Conservation (phyloP, 2,888 invertebrate genomes). For the Trypoxylon attenuatum region DNA sequence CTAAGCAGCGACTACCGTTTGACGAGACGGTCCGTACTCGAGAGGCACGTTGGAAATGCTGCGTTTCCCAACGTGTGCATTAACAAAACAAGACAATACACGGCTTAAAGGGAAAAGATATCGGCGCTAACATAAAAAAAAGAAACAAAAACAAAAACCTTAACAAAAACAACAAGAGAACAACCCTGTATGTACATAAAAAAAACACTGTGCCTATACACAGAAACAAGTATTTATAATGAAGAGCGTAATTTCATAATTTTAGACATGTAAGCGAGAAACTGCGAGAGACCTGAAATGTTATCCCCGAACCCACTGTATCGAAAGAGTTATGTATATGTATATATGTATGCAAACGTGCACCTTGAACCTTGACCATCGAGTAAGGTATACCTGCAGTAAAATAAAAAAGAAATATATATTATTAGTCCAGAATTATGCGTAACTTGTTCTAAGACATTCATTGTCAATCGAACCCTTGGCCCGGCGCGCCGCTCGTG, state of each 20-base stretch:
- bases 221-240: constrained; percentile 60
- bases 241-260: constrained; percentile 67
- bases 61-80: neutral
- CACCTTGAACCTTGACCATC: constrained; percentile 22
- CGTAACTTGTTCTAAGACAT: no score
- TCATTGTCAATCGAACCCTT: no score
- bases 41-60: neutral
- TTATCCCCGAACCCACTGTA: constrained; percentile 32
- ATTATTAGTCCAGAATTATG: constrained; percentile 26
- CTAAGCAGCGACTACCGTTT: neutral
- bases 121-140: neutral
- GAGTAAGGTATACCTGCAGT: constrained; percentile 31
- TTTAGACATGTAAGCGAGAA: constrained; percentile 52
- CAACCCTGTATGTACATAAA: constrained; percentile 60
- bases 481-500: no score
- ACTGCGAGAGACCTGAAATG: constrained; percentile 51
- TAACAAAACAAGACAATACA: constrained; percentile 8
- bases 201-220: constrained; percentile 61
- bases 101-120: neutral
- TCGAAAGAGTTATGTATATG: constrained; percentile 29
- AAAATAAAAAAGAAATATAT: constrained; percentile 33
- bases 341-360: constrained; percentile 17
- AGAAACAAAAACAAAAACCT: constrained; percentile 3
- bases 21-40: neutral
- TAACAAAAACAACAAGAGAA: constrained; percentile 20